A percentile compares a stretch with the other conserved stretches of the same genome.
phyloP scores from a whole-genome alignment of 2,113 vertebrate species.

The Poeciliopsis turrubarensis region DNA sequence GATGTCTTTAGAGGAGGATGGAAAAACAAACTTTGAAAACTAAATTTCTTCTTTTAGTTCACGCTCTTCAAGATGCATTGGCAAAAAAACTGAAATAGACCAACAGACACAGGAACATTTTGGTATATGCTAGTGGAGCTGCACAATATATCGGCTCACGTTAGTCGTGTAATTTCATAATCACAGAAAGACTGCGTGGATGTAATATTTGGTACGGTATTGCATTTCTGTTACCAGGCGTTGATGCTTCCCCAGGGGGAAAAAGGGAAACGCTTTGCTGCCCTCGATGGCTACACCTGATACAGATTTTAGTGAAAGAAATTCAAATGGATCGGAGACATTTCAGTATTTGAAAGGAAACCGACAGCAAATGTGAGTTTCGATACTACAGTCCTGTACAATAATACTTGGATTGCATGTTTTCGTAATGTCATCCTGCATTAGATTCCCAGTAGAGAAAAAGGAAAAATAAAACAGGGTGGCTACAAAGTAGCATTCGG shows the following conservation, averaged over 20 bases:
- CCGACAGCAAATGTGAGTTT: not conserved
- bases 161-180: too few species aligned
- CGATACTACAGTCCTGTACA: not conserved
- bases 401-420: too few species aligned
- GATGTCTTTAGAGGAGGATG: not conserved
- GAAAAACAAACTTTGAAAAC: not conserved
- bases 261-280: not conserved
- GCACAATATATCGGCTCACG: too few species aligned
- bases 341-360: too few species aligned
- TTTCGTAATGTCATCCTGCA: too few species aligned
- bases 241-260: not conserved
- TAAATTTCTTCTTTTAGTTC: not conserved
- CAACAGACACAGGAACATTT: too few species aligned
- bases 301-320: not conserved
- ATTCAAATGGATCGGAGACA: not conserved
- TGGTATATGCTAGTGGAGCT: too few species aligned
- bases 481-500: too few species aligned
- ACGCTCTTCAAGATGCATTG: not conserved
- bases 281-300: not conserved
- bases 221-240: not conserved
- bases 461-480: not conserved
- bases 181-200: too few species aligned
- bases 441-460: not conserved
- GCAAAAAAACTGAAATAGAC: not conserved
- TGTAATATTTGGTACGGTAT: not conserved